Evolutionary conservation across 92 coral and sea anemone species (phyloP), one percentile per base, ranked within the genome.

Genomic region (Nematostella vectensis): DNA sequence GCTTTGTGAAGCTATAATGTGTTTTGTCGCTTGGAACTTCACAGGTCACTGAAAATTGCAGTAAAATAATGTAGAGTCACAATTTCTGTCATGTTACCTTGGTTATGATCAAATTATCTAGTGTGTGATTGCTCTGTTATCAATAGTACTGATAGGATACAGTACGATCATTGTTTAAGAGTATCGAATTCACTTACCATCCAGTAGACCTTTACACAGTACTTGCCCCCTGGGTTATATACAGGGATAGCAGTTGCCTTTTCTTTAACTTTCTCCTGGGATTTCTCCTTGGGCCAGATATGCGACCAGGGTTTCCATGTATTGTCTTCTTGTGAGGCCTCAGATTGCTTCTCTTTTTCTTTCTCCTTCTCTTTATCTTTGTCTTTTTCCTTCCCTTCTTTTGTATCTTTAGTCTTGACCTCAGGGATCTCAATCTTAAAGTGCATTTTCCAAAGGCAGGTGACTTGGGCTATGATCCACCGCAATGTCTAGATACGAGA

Each of bases 281-380:
- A 59, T 69, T 91, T 91, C 62, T 91, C 98, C 50, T 91, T 91
- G 1, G 98, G 98, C 98, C 98, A 91, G 38, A 91, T 81, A 57
- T 91, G 98, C 38, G 67, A 72, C 98, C 98, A 91, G 1, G 98
- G 98, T 58, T 91, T 91, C 98, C 98, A 91, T 19, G 72, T 65
- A 48, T 72, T 74, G 52, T 91, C 98, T 33, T 91, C 98, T 27
- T 50, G 27, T 57, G 71, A 59, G 2, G 53, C 74, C 31, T 79
- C 81, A 11, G 81, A 78, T 42, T 76, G 79, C 64, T 86, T 48
- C 66, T 89, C 68, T 72, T 75, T 33, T 65, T 87, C 65, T 76
- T 85, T 24, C 65, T 87, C 71, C 54, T 87, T 31, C 65, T 88
- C 68, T 67, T 85, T 12, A 61, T 81, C 67, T 64, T 80, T 9